Evolutionary conservation across 1,140 invertebrate genomes (phyloP), one percentile per base, ranked within the genome.

Genomic region (Calycopis cecrops): DNA sequence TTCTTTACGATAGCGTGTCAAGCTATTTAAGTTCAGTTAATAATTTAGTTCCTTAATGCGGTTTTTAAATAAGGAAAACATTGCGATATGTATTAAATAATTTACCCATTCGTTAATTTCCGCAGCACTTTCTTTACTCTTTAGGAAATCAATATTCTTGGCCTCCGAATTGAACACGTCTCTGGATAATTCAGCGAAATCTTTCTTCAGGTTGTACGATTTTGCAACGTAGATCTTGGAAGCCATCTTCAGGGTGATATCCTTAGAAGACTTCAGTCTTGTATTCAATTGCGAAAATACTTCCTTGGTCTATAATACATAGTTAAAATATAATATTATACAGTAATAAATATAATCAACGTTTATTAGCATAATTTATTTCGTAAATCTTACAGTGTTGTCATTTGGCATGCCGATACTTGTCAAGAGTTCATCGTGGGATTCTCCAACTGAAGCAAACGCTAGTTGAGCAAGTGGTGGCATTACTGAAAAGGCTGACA

Each of bases 101-200:
- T 16, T 18, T 73, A 96, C 92, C 94, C 83, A 86, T 17, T 52
- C 38, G 44, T 86, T 86, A 35, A 86, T 76, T 61, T 71, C 70
- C 7, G 57, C 53, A 21, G 80, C 79, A 28, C 76, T 63, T 52
- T 62, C 53, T 6, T 3, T 9, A 17, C 54, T 69, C 14, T 76
- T 62, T 0, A 10, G 6, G 38, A 86, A 86, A 50, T 86, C 65
- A 2, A 85, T 35, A 37, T 73, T 73, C 59, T 62, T 38, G n/a
- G 71, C 61, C 55, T 69, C 69, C 35, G 69, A 71, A 33, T 64
- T 57, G 44, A 73, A 73, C 8, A 63, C 49, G 8, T 59, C 47
- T 35, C 58, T 48, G 4, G 65, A 57, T 10, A 64, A n/a, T 21
- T 48, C 58, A 2, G 55, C 63, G 51, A 66, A 73, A 3, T 70